phyloP scores from a whole-genome alignment of 2,113 vertebrate genomes.

The Brachypodius melanocephalos region DNA sequence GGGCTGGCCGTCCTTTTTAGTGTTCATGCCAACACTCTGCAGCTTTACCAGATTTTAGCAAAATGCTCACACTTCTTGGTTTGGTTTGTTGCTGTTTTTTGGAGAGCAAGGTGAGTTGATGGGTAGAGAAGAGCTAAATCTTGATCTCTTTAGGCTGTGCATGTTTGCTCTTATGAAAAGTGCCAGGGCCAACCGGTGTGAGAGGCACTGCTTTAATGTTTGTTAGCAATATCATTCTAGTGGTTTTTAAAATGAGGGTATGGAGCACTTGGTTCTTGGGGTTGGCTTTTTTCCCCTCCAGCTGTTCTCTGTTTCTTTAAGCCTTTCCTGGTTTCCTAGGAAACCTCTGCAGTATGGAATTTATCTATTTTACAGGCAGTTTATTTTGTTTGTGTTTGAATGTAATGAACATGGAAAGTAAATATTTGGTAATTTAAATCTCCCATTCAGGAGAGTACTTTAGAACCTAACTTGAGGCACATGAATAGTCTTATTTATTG shows the following conservation, averaged over 20 bases:
- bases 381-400: constrained; percentile 19
- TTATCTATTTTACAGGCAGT: neutral
- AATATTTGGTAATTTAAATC: constrained; percentile 3
- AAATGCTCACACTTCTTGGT: rapidly evolving
- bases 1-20: neutral
- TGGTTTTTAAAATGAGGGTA: neutral
- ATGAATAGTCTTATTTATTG: neutral
- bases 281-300: neutral
- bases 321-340: neutral
- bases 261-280: neutral
- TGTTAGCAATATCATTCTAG: neutral
- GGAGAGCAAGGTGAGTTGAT: neutral
- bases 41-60: neutral
- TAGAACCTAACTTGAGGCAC: neutral
- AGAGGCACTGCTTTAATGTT: neutral
- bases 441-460: neutral
- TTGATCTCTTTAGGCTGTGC: neutral
- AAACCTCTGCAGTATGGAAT: neutral
- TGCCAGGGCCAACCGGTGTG: neutral
- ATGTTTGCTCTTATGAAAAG: neutral
- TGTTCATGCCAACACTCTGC: neutral
- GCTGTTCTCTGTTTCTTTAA: constrained; percentile 6
- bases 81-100: neutral
- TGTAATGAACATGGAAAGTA: neutral
- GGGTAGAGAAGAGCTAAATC: neutral